These are phyloP conservation scores for Pheosia gnoma DNA, from an alignment of 2,888 invertebrate genomes.

Conservation along the genomic window DNA sequence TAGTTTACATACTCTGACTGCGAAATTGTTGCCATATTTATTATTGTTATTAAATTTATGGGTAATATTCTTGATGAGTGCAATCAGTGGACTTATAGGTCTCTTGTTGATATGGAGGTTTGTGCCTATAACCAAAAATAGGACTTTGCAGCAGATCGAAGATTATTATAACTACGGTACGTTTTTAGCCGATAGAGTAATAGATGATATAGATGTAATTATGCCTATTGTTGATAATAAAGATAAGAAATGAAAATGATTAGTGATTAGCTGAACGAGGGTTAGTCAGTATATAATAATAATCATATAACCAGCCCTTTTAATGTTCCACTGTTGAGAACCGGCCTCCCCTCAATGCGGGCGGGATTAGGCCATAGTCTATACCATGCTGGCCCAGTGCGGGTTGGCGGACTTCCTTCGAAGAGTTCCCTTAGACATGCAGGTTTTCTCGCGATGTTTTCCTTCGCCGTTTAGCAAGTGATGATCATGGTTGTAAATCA, in stretches of 20 bases:
- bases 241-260: neutral
- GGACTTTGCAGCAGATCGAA: slow-evolving; percentile 26
- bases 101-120: neutral
- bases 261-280: too few relatives aligned
- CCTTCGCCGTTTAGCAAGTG: too few relatives aligned
- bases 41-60: neutral
- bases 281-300: too few relatives aligned
- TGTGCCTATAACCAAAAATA: slow-evolving; percentile 6
- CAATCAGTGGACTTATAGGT: neutral
- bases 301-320: too few relatives aligned
- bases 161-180: slow-evolving; percentile 14
- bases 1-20: neutral
- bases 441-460: too few relatives aligned
- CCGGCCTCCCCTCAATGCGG: too few relatives aligned
- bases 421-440: too few relatives aligned
- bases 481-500: too few relatives aligned
- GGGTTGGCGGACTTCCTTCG: too few relatives aligned
- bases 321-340: too few relatives aligned
- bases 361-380: too few relatives aligned
- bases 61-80: neutral
- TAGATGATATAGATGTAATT: slow-evolving; percentile 10
- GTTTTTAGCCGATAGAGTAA: slow-evolving; percentile 12
- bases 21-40: slow-evolving; percentile 1
- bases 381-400: too few relatives aligned
- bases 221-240: slow-evolving; percentile 15